A percentile compares a stretch with the other conserved stretches of the same genome.
Conservation (phyloP, 2,113 vertebrate species). For the Poeciliopsis retropinna region DNA sequence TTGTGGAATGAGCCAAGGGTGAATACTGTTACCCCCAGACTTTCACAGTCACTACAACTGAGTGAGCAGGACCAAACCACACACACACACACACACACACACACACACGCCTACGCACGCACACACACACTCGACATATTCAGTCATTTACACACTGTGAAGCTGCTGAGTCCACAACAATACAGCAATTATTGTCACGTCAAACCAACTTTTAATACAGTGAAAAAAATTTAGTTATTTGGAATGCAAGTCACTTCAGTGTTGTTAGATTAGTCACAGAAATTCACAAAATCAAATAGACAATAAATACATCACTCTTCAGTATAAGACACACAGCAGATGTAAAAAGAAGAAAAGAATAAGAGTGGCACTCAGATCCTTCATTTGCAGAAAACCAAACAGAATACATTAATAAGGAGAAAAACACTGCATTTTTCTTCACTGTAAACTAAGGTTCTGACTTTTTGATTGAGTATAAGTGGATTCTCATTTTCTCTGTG, state of each 20-base stretch:
- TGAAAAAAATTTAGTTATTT: conserved; percentile 80
- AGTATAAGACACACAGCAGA: conserved; percentile 74
- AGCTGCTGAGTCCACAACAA: conserved; percentile 80
- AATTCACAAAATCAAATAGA: conserved; percentile 84
- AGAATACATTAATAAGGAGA: conserved; percentile 62
- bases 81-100: conserved; percentile 12
- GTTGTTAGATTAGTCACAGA: conserved; percentile 82
- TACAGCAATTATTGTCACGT: conserved; percentile 71
- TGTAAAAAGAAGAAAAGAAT: conserved; percentile 61
- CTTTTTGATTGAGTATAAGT: conserved; percentile 43
- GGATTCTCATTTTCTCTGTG: conserved; percentile 32
- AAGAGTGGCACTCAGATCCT: conserved; percentile 76
- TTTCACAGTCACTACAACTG: conserved; percentile 63
- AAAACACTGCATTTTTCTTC: conserved; percentile 47
- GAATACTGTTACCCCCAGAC: conserved; percentile 79
- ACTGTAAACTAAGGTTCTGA: conserved; percentile 32
- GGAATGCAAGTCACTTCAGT: conserved; percentile 86
- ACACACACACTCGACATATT: conserved; percentile 77
- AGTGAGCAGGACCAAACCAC: conserved; percentile 62
- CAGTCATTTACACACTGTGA: conserved; percentile 74
- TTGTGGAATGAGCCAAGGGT: conserved; percentile 85
- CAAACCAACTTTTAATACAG: conserved; percentile 17
- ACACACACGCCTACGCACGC: conserved; percentile 34
- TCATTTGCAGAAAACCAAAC: conserved; percentile 74
- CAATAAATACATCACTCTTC: conserved; percentile 78